A percentile compares a stretch with the other conserved stretches of the same genome.
These are phyloP conservation scores for Xylophagus ater DNA, from an alignment of 2,888 invertebrate species.

Conservation along the genomic window DNA sequence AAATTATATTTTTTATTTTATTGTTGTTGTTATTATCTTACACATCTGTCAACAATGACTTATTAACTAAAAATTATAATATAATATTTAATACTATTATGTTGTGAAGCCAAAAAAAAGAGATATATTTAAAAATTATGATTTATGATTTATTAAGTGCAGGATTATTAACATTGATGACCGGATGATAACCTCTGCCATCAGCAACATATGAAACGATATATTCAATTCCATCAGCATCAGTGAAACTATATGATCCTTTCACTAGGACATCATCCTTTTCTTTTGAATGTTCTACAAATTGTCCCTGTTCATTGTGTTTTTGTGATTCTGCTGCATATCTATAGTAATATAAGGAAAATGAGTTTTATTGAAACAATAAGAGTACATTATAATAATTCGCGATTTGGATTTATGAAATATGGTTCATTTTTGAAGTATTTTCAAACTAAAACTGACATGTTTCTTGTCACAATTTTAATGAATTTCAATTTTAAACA, in stretches of 20 bases:
- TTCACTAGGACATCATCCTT: constrained; percentile 19
- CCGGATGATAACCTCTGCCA: constrained; percentile 44
- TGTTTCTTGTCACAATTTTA: constrained; percentile 1
- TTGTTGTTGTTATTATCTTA: neutral
- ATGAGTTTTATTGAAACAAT: neutral
- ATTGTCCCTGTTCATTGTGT: constrained; percentile 28
- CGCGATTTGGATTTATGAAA: neutral
- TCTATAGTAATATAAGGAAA: constrained; percentile 17
- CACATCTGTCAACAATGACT: neutral
- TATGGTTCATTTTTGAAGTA: neutral
- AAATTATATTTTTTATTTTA: neutral
- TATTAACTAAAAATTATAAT: neutral
- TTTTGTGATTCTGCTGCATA: constrained; percentile 33
- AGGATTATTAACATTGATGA: constrained; percentile 31
- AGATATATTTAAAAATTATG: constrained; percentile 6
- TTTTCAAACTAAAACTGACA: too few species aligned
- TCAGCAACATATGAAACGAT: constrained; percentile 45
- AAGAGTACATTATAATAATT: neutral
- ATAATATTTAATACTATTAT: neutral
- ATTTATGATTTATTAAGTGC: constrained; percentile 19
- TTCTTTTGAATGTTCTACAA: constrained; percentile 11
- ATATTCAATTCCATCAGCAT: constrained; percentile 44
- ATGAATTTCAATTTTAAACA: neutral
- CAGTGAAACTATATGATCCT: constrained; percentile 42
- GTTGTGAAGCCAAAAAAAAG: constrained; percentile 11